phyloP scores from a whole-genome alignment of 2,888 invertebrate species.

The Hirtodrosophila cameraria region DNA sequence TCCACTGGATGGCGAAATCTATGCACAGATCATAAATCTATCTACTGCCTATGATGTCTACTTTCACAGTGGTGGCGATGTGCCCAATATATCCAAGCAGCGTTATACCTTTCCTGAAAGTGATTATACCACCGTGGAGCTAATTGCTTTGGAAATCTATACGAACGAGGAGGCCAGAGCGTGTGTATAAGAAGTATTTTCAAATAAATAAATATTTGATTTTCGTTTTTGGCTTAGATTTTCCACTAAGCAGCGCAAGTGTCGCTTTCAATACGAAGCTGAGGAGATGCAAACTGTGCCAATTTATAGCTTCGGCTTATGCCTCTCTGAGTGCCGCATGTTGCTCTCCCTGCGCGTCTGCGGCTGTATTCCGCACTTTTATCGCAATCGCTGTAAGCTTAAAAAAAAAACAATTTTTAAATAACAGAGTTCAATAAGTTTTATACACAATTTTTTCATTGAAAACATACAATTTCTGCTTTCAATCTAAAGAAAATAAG shows the following conservation, averaged over 20 bases:
- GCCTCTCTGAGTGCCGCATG: slow-evolving; percentile 90
- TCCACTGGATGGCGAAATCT: slow-evolving; percentile 90
- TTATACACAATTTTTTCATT: no score
- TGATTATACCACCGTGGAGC: slow-evolving; percentile 87
- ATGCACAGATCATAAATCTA: slow-evolving; percentile 89
- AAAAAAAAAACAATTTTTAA: no score
- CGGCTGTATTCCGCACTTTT: slow-evolving; percentile 90
- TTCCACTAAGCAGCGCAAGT: slow-evolving; percentile 88
- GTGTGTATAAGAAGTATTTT: slow-evolving; percentile 75
- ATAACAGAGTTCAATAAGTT: no score
- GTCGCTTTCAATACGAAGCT: slow-evolving; percentile 88
- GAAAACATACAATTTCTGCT: no score
- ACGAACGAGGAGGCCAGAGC: slow-evolving; percentile 86
- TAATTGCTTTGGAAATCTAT: slow-evolving; percentile 86
- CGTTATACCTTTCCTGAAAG: slow-evolving; percentile 85
- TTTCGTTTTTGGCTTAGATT: slow-evolving; percentile 82
- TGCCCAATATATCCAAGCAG: slow-evolving; percentile 88
- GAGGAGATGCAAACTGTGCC: slow-evolving; percentile 87
- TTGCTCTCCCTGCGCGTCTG: slow-evolving; percentile 87
- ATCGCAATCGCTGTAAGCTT: slow-evolving; percentile 87
- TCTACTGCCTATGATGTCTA: slow-evolving; percentile 88
- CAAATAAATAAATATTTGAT: neutral
- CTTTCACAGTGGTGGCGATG: slow-evolving; percentile 88
- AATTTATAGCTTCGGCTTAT: slow-evolving; percentile 89
- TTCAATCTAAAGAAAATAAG: no score